A percentile compares a stretch with the other conserved stretches of the same genome.
phyloP scores from a whole-genome alignment of 2,113 vertebrate species.

The Tretioscincus oriximinensis region DNA sequence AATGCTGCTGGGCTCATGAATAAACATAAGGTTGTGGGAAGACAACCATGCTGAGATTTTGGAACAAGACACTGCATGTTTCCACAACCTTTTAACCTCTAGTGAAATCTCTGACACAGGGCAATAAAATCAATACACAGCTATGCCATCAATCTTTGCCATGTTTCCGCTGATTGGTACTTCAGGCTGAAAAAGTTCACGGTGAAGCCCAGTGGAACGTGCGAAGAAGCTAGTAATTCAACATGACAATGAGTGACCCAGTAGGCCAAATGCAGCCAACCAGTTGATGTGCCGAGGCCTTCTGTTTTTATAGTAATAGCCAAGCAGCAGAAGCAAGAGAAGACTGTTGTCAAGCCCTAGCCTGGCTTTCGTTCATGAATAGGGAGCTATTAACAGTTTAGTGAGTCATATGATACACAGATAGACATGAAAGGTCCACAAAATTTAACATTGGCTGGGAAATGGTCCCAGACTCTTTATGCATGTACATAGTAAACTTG shows the following conservation, averaged over 20 bases:
- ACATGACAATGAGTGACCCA: not conserved
- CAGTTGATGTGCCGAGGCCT: not conserved
- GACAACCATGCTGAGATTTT: conserved; percentile 22
- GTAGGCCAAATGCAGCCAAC: not conserved
- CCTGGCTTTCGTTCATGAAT: not conserved
- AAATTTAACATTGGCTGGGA: no score
- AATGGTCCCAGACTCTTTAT: no score
- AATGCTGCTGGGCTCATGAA: conserved; percentile 29
- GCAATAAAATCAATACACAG: conserved; percentile 42
- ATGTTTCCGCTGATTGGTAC: conserved; percentile 46
- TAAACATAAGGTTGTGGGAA: conserved; percentile 21
- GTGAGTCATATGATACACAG: not conserved
- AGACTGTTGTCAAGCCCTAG: not conserved
- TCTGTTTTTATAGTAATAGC: not conserved
- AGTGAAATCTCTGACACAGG: conserved; percentile 30
- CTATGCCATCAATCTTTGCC: conserved; percentile 50
- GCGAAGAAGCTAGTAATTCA: conserved; percentile 11
- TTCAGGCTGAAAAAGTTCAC: conserved; percentile 33
- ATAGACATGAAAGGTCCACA: not conserved
- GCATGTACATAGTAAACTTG: no score
- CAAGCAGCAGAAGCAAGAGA: not conserved
- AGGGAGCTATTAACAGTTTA: no score
- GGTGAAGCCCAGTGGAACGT: not conserved
- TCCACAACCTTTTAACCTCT: conserved; percentile 32
- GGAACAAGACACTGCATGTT: conserved; percentile 24